phyloP scores from a whole-genome alignment of 2,113 vertebrate genomes.

The Illadopsis cleaveri region DNA sequence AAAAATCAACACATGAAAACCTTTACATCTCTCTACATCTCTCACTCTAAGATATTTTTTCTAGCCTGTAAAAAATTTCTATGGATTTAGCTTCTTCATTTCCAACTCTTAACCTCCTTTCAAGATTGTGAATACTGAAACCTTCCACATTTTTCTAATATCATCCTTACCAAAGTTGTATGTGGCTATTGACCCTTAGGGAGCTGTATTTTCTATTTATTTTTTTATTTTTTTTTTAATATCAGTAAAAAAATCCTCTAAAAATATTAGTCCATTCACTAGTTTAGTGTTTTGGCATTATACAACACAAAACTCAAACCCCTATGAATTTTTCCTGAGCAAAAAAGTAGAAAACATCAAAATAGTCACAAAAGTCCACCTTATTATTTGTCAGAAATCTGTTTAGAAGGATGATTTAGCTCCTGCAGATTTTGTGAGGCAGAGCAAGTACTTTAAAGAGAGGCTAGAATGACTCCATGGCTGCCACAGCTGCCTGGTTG shows the following conservation, averaged over 20 bases:
- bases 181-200: neutral
- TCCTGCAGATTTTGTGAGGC: neutral
- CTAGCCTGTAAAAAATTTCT: neutral
- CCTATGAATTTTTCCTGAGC: neutral
- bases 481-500: neutral
- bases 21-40: neutral
- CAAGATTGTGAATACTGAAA: neutral
- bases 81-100: neutral
- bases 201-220: neutral
- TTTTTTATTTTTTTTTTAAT: too few relatives aligned
- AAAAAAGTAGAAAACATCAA: neutral
- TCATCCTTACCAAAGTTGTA: neutral
- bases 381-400: neutral
- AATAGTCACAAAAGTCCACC: neutral
- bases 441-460: neutral
- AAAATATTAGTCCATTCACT: neutral
- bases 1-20: neutral
- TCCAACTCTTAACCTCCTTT: neutral
- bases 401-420: neutral
- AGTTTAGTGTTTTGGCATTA: neutral
- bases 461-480: fast-evolving
- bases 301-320: neutral
- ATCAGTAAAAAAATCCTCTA: neutral
- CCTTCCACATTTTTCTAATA: neutral
- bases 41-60: neutral